Evolutionary conservation across 2,113 vertebrate species (phyloP), one percentile per base, ranked within the genome.

Genomic region (Raja brachyura): DNA sequence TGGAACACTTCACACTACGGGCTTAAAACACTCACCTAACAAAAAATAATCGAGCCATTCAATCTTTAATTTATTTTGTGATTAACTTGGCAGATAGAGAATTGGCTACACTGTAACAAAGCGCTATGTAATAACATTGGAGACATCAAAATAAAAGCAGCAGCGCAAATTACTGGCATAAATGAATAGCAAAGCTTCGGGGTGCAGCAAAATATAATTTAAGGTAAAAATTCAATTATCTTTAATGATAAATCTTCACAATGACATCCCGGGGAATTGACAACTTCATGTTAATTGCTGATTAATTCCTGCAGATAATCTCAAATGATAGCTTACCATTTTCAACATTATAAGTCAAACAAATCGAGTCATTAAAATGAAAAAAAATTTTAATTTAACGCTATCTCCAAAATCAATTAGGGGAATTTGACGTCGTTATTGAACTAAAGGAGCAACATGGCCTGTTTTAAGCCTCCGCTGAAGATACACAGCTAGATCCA

Each of bases 1-100:
- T 63, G 59, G 14, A n/a, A 31, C 56, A 4, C 28, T 63, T n/a
- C 25, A 85, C n/a, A n/a, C n/a, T n/a, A n/a, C n/a, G n/a, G n/a
- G n/a, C n/a, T n/a, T n/a, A n/a, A n/a, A 20, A 86, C 54, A 22
- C 4, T 86, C n/a, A 13, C 81, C 4, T 61, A 86, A 61, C 81
- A 86, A 85, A 85, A 85, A 85, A 28, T 85, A 56, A 85, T 85
- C 59, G 56, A 88, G n/a, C 63, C 25, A 61, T 63, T 86, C 56
- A 86, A 28, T 63, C 59, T 66, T 63, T 31, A 56, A 85, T 56
- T 85, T 85, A 28, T 14, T 63, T 63, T 66, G 25, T 85, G 39
- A 48, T 48, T 48, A 48, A 48, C 39, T 48, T 48, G 39, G 59
- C 14, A 61, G n/a, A 88, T 31, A 14, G 59, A 85, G 59, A 25